These are phyloP conservation scores for Campaea margaritaria DNA, from an alignment of 2,888 invertebrate genomes.

Conservation along the genomic window DNA sequence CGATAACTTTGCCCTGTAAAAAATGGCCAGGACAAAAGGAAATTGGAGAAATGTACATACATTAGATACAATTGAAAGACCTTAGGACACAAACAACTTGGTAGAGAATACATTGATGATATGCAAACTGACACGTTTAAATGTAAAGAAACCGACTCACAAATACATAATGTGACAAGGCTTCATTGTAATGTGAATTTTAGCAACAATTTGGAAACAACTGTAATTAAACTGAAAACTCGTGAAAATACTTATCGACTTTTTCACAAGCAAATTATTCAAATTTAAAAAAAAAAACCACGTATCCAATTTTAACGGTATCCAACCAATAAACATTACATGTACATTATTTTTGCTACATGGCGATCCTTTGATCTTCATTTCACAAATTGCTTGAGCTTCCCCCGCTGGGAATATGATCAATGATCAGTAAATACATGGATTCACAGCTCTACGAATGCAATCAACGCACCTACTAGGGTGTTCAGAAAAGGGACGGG, in stretches of 20 bases:
- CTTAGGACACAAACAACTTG: no score
- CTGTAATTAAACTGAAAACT: no score
- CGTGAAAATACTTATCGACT: no score
- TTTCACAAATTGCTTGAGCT: slow-evolving; percentile 31
- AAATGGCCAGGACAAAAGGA: not conserved
- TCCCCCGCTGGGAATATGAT: slow-evolving; percentile 14
- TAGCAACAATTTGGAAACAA: no score
- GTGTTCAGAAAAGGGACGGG: slow-evolving; percentile 18
- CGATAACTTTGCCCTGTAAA: not conserved
- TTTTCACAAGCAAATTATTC: no score
- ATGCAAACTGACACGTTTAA: no score
- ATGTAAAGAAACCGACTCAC: no score
- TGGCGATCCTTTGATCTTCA: slow-evolving; percentile 29
- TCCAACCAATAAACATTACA: slow-evolving; percentile 26
- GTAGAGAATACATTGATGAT: no score
- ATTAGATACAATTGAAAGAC: not conserved
- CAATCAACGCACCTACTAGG: not conserved
- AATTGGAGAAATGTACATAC: not conserved
- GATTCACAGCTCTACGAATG: slow-evolving; percentile 14
- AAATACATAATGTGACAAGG: no score
- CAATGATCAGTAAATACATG: slow-evolving; percentile 22
- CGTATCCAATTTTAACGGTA: slow-evolving; percentile 24
- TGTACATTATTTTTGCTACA: slow-evolving; percentile 29
- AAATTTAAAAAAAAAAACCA: no score
- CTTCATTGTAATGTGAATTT: no score